These are phyloP conservation scores for Acipenser ruthenus DNA, from an alignment of 2,797 vertebrate species.

Conservation along the genomic window DNA sequence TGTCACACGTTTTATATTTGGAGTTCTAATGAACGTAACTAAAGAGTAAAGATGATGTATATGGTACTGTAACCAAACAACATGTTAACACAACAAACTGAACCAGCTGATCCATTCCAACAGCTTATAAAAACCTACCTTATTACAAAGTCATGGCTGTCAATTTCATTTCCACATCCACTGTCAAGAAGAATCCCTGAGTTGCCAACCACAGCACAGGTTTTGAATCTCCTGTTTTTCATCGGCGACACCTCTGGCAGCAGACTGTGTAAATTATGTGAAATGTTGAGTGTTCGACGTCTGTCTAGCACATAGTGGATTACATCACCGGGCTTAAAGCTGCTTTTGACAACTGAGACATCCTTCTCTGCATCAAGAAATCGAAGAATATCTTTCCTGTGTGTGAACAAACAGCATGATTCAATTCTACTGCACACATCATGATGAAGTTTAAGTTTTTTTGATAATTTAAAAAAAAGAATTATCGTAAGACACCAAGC, in stretches of 20 bases:
- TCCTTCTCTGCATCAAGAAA: constrained; percentile 79
- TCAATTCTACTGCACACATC: too few relatives aligned
- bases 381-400: constrained; percentile 74
- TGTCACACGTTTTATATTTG: too few relatives aligned
- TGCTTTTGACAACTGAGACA: constrained; percentile 77
- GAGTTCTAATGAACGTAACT: too few relatives aligned
- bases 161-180: constrained; percentile 75
- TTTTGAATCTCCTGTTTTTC: constrained; percentile 74
- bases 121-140: constrained; percentile 52
- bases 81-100: too few relatives aligned
- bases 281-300: constrained; percentile 72
- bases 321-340: constrained; percentile 75
- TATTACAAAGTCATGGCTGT: constrained; percentile 77
- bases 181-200: constrained; percentile 77
- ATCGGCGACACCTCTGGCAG: constrained; percentile 77
- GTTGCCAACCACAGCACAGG: constrained; percentile 79
- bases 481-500: too few relatives aligned
- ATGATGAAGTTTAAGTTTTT: too few relatives aligned
- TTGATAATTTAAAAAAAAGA: too few relatives aligned
- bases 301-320: constrained; percentile 77
- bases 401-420: constrained; percentile 19
- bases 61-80: too few relatives aligned
- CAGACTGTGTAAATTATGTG: constrained; percentile 68
- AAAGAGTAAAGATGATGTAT: too few relatives aligned
- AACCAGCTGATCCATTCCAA: constrained; percentile 7